Base-by-base conservation (phyloP, 2,888 invertebrate species). In the Mesodorylaimus sp. region DNA sequence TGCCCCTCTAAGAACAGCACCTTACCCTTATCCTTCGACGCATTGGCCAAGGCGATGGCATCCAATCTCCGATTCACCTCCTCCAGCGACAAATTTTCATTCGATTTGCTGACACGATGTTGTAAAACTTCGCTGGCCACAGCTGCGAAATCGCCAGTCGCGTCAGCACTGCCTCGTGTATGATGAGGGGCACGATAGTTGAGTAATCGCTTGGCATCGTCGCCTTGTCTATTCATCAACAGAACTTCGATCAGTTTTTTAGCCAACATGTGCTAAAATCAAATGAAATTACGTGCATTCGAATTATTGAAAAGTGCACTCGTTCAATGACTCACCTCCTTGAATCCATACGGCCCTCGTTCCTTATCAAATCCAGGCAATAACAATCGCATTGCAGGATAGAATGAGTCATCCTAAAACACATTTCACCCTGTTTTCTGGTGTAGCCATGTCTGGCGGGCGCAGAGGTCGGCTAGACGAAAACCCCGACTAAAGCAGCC, bases 331-430 rank as follows among this genome's bases (percentile, higher is more conserved):
- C 28, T 50, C 55, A 69, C 70, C 64, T 83, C 80, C 69, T 85
- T 83, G 53, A 91, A 73, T 23, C 86, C 83, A 68, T 86, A 86
- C 0, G 84, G 76, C 37, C 77, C 76, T 56, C 89, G 75, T 56
- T 81, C 79, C 55, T 79, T 76, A 61, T 91, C 91, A 29, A 77
- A 69, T 52, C 77, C 74, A 1, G 89, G 87, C 27, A 89, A 61
- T 10, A 91, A 67, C 29, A 89, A 72, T 55, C 89, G 75, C 57
- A 91, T 64, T 39, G 84, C 74, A 5, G 83, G 78, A 66, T 77
- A 86, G 56, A 73, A 70, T 2, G 70, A 68, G 57, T 71, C 70
- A 7, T 25, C 41, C 50, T 50, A 45, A 19, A 16, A 44, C n/a
- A n/a, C n/a, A n/a, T n/a, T n/a, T n/a, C n/a, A n/a, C n/a, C n/a